Conservation (phyloP, 1,140 invertebrate genomes). For the Laodelphax striatellus region DNA sequence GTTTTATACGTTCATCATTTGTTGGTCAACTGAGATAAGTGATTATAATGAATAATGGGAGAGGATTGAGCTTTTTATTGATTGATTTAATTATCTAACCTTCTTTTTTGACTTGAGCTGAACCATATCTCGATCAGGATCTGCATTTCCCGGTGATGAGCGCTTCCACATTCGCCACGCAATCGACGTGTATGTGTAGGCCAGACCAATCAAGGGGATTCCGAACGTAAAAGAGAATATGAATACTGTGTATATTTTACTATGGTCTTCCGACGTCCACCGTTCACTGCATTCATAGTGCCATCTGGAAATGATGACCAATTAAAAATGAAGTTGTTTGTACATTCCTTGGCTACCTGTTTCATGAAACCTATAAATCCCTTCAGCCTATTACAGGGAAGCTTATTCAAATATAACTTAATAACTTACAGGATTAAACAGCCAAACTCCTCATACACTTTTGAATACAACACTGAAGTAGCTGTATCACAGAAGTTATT, state of each 20-base stretch:
- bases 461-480: no score
- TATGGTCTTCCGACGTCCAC: conserved; percentile 23
- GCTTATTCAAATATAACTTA: no score
- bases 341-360: no score
- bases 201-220: conserved; percentile 36
- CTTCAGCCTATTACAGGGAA: no score
- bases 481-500: no score
- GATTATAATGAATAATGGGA: background rate
- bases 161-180: conserved; percentile 34
- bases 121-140: conserved; percentile 33
- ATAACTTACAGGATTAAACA: no score
- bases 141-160: conserved; percentile 38
- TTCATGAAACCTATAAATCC: no score
- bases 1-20: background rate
- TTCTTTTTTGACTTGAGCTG: conserved; percentile 38
- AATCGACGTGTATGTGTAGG: conserved; percentile 36
- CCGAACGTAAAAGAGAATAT: conserved; percentile 38
- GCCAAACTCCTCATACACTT: no score
- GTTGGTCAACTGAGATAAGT: background rate
- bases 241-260: conserved; percentile 34
- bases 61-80: background rate
- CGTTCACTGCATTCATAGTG: conserved; percentile 31
- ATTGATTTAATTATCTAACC: conserved; percentile 24
- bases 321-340: no score
- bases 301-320: conserved; percentile 18